These are phyloP conservation scores for Macrochelys suwanniensis DNA, from an alignment of 2,797 vertebrate genomes.

Conservation along the genomic window DNA sequence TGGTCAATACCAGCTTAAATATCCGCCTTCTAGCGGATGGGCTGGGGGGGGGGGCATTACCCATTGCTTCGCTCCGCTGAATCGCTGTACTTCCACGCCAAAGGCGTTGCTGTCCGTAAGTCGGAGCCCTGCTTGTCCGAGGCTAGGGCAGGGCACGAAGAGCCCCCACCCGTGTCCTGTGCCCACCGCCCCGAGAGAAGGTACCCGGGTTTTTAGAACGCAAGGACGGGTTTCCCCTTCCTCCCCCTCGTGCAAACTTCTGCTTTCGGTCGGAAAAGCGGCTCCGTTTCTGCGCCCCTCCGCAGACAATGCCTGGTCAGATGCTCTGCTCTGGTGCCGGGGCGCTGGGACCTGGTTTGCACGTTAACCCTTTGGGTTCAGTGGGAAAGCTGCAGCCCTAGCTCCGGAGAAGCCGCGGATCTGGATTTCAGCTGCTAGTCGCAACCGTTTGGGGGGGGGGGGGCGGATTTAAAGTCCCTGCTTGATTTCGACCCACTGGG, in stretches of 20 bases:
- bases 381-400: too few relatives aligned
- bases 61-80: background rate
- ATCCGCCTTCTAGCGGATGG: background rate
- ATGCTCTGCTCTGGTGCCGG: background rate
- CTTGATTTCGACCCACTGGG: background rate
- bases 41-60: background rate
- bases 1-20: background rate
- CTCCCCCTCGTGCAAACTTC: background rate
- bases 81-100: background rate
- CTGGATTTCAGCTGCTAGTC: too few relatives aligned
- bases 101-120: background rate
- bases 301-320: constrained; percentile 52
- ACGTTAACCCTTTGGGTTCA: background rate
- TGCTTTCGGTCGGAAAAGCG: background rate
- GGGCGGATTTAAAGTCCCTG: background rate
- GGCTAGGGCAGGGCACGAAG: background rate
- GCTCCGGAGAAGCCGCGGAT: too few relatives aligned
- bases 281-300: background rate
- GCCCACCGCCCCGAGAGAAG: background rate
- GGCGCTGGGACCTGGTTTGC: background rate
- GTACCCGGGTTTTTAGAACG: background rate
- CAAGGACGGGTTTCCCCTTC: background rate
- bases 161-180: background rate
- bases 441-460: background rate
- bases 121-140: constrained; percentile 10